phyloP scores from a whole-genome alignment of 1,140 invertebrate genomes.

The Caligus rogercresseyi region DNA sequence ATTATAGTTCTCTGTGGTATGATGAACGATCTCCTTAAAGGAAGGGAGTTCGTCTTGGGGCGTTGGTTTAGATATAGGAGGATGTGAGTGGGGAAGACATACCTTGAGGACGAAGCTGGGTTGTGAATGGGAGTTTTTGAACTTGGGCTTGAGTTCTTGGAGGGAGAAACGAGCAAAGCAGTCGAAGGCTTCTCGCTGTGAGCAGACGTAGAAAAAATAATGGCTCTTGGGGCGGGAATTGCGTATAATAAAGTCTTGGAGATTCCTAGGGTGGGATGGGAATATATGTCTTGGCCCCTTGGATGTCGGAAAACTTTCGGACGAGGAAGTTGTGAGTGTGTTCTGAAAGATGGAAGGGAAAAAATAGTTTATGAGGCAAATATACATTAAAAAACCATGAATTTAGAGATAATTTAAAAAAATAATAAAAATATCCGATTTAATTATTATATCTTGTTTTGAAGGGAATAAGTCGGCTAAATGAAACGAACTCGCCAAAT shows the following conservation, averaged over 20 bases:
- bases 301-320: not conserved
- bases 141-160: not conserved
- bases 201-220: not conserved
- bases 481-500: too few relatives aligned
- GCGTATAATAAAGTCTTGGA: not conserved
- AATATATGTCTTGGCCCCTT: not conserved
- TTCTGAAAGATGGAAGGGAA: not conserved
- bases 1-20: not conserved
- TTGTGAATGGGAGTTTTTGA: not conserved
- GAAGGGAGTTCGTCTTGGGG: not conserved
- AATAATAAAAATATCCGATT: too few relatives aligned
- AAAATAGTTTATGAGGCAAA: not conserved
- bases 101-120: not conserved
- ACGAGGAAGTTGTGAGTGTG: not conserved
- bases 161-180: not conserved
- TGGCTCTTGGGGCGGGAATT: not conserved
- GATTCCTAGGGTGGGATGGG: not conserved
- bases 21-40: not conserved
- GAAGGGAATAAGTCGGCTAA: too few relatives aligned
- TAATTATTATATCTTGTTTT: too few relatives aligned
- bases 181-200: not conserved
- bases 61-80: not conserved
- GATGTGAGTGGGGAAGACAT: not conserved
- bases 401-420: too few relatives aligned
- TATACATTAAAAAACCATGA: not conserved